Evolutionary conservation across 2,797 vertebrate genomes (phyloP), one percentile per base, ranked within the genome.

Genomic region (Neoniphon sammara): DNA sequence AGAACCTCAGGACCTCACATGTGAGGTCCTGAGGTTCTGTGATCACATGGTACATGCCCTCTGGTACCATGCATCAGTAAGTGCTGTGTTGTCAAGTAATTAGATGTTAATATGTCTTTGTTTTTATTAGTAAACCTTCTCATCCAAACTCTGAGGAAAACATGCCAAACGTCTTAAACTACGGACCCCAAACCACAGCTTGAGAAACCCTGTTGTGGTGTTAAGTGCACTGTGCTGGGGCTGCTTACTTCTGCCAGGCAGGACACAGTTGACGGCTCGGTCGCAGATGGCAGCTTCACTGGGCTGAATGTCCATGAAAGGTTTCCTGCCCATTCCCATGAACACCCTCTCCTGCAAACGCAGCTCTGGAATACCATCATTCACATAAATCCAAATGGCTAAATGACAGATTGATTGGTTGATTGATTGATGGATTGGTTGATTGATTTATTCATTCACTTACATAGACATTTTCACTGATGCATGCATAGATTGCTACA

Each of bases 321-420:
- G 93, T 88, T 94, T 95, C 70, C 85, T 87, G 31, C 92, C 92
- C 63, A 95, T 92, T 74, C 95, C 95, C 93, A 95, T 95, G 72
- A 95, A 95, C 49, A 93, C 92, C 66, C 94, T 89, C 88, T 95
- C 95, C 86, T 95, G 94, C 83, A 94, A 88, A 18, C 94, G 93
- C 62, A 94, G 88, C 83, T 96, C 95, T 96, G 87, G 15, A 78
- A 78, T 56, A 75, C 11, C 55, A 5, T 11, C 54, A 55, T 0
- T 23, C 39, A 59, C 18, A 50, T 1, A 8, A 27, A 15, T 20
- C 8, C 46, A 49, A 8, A 36, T 36, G 31, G 18, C 6, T 27
- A 4, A 27, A 27, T 27, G 34, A 39, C 39, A 18, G 17, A 21
- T 39, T 59, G 31, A 11, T 66, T 8, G 5, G 52, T 30, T 11